These are phyloP conservation scores for Alectoris magna DNA, from an alignment of 2,797 vertebrate species.

Conservation along the genomic window DNA sequence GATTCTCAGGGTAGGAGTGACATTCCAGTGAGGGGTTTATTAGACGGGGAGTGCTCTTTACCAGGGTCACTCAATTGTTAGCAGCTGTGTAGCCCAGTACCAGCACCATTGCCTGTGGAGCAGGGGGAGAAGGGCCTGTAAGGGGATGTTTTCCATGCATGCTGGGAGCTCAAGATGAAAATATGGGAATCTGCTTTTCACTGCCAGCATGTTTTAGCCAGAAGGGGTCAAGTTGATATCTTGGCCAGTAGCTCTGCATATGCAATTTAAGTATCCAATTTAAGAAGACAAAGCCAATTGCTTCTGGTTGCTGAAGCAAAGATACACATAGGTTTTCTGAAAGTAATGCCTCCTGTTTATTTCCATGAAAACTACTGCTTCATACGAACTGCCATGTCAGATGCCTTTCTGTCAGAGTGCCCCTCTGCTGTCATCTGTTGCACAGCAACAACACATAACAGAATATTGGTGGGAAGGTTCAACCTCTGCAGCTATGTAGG, in stretches of 20 bases:
- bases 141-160: neutral
- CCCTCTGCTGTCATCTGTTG: no score
- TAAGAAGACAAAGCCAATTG: slow-evolving; percentile 24
- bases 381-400: no score
- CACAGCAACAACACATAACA: no score
- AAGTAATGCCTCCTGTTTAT: neutral
- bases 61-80: slow-evolving; percentile 28
- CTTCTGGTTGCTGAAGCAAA: slow-evolving; percentile 15
- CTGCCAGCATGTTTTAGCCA: slow-evolving; percentile 37
- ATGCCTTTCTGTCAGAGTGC: no score
- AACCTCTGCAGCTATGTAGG: neutral
- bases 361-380: neutral
- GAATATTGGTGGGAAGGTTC: no score
- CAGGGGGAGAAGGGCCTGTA: neutral
- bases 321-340: neutral
- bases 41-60: slow-evolving; percentile 5
- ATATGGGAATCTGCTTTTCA: neutral
- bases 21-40: slow-evolving; percentile 56
- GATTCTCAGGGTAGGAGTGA: slow-evolving; percentile 53
- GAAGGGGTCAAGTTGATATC: neutral
- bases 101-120: neutral
- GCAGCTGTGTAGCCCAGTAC: slow-evolving; percentile 36
- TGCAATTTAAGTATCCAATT: slow-evolving; percentile 42
- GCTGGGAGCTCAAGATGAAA: neutral
- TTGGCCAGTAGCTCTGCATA: slow-evolving; percentile 30